phyloP scores from a whole-genome alignment of 2,797 vertebrate genomes.

The Pseudomugil gertrudae region DNA sequence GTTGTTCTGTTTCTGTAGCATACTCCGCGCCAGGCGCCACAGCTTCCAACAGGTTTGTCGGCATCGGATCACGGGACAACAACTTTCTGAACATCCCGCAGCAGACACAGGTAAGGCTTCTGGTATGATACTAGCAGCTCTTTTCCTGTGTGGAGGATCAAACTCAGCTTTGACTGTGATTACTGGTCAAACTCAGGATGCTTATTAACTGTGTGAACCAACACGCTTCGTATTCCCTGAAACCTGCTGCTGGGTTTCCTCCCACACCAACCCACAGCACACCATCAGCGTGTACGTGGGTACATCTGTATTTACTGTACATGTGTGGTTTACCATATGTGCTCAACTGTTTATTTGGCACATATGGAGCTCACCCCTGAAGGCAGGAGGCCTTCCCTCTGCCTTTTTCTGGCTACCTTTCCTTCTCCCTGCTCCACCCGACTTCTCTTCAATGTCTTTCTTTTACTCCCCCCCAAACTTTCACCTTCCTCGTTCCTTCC shows the following conservation, averaged over 20 bases:
- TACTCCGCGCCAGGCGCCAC: slow-evolving; percentile 96
- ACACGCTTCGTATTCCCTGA: slow-evolving; percentile 45
- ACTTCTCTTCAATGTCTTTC: background rate
- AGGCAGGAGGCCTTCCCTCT: slow-evolving; percentile 49
- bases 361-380: slow-evolving; percentile 65
- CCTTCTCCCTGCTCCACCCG: slow-evolving; percentile 1
- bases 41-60: slow-evolving; percentile 99
- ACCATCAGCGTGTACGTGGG: slow-evolving; percentile 50
- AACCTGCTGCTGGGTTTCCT: slow-evolving; percentile 63
- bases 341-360: slow-evolving; percentile 68
- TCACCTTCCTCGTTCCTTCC: slow-evolving; percentile 43
- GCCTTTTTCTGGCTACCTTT: slow-evolving; percentile 24
- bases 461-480: background rate
- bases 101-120: slow-evolving; percentile 90
- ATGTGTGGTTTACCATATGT: slow-evolving; percentile 68
- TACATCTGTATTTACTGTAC: slow-evolving; percentile 64
- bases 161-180: slow-evolving; percentile 33
- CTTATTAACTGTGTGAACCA: slow-evolving; percentile 60
- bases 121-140: background rate
- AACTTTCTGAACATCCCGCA: slow-evolving; percentile 99
- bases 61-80: slow-evolving; percentile 98
- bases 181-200: slow-evolving; percentile 56
- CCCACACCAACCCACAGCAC: slow-evolving; percentile 40
- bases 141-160: slow-evolving; percentile 21
- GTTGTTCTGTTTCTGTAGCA: slow-evolving; percentile 80